Conservation (phyloP, 2,888 invertebrate genomes). For the Drosophila macrospina region DNA sequence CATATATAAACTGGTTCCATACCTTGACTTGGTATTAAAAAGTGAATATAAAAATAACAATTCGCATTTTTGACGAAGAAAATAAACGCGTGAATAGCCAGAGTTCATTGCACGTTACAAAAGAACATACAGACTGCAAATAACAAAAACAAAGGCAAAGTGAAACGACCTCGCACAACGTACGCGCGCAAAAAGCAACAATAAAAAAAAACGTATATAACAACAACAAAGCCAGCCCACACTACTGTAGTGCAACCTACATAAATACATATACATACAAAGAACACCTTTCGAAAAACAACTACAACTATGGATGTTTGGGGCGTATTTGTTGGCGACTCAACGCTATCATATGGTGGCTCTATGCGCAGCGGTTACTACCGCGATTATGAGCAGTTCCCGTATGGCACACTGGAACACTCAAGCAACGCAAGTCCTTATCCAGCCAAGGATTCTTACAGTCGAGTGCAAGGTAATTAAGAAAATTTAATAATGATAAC, state of each 20-base stretch:
- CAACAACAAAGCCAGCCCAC: conserved; percentile 31
- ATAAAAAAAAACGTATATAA: conserved; percentile 31
- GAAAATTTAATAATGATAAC: conserved; percentile 2
- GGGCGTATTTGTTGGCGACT: conserved; percentile 87
- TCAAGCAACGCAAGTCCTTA: conserved; percentile 67
- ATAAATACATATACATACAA: conserved; percentile 31
- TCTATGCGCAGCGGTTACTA: conserved; percentile 86
- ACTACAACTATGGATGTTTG: conserved; percentile 86
- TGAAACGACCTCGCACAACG: conserved; percentile 77
- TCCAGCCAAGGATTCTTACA: conserved; percentile 83
- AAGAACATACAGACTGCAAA: conserved; percentile 28
- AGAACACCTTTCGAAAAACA: conserved; percentile 39
- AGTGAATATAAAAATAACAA: conserved; percentile 41
- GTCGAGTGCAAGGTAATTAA: conserved; percentile 84
- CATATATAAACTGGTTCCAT: conserved; percentile 59
- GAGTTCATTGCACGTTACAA: conserved; percentile 73
- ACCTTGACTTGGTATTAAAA: conserved; percentile 53
- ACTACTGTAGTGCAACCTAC: conserved; percentile 35
- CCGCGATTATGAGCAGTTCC: conserved; percentile 86
- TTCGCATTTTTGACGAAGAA: conserved; percentile 39
- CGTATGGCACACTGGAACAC: conserved; percentile 84
- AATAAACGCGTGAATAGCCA: conserved; percentile 44
- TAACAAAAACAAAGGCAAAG: conserved; percentile 60
- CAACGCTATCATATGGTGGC: conserved; percentile 86
- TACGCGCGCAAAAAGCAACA: conserved; percentile 57